These are phyloP conservation scores for Malurus melanocephalus DNA, from an alignment of 2,113 vertebrate species.

Conservation along the genomic window DNA sequence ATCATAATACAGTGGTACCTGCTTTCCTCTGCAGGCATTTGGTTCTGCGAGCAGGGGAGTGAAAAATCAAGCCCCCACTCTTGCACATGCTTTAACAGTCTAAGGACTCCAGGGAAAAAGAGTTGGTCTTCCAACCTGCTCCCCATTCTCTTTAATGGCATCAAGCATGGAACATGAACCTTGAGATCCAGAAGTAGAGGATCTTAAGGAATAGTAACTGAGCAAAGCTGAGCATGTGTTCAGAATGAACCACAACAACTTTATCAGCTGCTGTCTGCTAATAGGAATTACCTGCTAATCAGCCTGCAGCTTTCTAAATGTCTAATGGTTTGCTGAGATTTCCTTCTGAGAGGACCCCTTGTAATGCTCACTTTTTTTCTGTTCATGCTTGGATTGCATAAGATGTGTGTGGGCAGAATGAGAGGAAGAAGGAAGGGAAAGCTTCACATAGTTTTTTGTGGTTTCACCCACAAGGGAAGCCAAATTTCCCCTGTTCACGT, in stretches of 20 bases:
- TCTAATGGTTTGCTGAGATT: neutral
- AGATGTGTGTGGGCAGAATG: neutral
- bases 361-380: neutral
- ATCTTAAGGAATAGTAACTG: neutral
- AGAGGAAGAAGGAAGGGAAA: conserved; percentile 31
- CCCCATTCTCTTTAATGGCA: neutral
- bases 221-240: neutral
- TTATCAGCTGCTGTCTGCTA: neutral
- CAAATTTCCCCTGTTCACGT: neutral
- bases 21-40: neutral
- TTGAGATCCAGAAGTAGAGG: neutral
- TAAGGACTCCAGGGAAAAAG: neutral
- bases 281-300: neutral
- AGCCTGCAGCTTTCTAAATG: neutral
- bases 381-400: neutral
- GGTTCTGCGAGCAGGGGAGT: neutral
- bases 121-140: neutral
- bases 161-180: neutral
- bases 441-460: conserved; percentile 30
- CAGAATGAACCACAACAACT: neutral
- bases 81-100: neutral
- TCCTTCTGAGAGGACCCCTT: neutral
- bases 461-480: conserved; percentile 24
- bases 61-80: neutral
- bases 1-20: neutral